These are phyloP conservation scores for Malurus splendens DNA, from an alignment of 2,797 vertebrate genomes.

Conservation along the genomic window DNA sequence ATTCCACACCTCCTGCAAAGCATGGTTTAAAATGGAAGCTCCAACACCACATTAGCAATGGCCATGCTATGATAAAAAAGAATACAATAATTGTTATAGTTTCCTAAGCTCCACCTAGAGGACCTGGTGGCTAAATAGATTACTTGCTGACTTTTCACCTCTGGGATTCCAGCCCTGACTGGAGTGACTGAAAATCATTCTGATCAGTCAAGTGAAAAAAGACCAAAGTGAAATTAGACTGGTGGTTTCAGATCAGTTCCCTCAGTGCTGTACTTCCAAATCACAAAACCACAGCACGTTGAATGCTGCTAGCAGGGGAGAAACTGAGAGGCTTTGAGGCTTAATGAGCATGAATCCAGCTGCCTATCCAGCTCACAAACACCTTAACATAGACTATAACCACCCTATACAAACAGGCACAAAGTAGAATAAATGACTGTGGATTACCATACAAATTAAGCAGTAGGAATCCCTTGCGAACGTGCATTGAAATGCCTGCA, in stretches of 20 bases:
- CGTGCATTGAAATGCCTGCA: not conserved
- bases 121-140: slow-evolving; percentile 64
- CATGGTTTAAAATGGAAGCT: slow-evolving; percentile 11
- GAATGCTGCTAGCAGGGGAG: slow-evolving; percentile 29
- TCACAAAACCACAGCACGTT: slow-evolving; percentile 48
- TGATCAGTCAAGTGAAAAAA: slow-evolving; percentile 69
- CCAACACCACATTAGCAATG: slow-evolving; percentile 8
- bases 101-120: slow-evolving; percentile 57
- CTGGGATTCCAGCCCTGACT: slow-evolving; percentile 60
- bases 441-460: slow-evolving; percentile 49
- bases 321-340: slow-evolving; percentile 18
- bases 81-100: slow-evolving; percentile 39
- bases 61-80: slow-evolving; percentile 2
- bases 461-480: not conserved
- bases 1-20: slow-evolving; percentile 42
- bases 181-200: slow-evolving; percentile 73
- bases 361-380: not conserved
- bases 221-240: slow-evolving; percentile 64
- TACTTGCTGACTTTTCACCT: slow-evolving; percentile 67
- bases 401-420: not conserved
- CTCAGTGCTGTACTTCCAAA: slow-evolving; percentile 53
- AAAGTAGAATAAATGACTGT: slow-evolving; percentile 22
- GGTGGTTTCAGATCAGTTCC: slow-evolving; percentile 49
- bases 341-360: slow-evolving; percentile 44
- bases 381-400: not conserved